Evolutionary conservation across 2,113 vertebrate genomes (phyloP), one percentile per base, ranked within the genome.

Genomic region (Hypanus sabinus): DNA sequence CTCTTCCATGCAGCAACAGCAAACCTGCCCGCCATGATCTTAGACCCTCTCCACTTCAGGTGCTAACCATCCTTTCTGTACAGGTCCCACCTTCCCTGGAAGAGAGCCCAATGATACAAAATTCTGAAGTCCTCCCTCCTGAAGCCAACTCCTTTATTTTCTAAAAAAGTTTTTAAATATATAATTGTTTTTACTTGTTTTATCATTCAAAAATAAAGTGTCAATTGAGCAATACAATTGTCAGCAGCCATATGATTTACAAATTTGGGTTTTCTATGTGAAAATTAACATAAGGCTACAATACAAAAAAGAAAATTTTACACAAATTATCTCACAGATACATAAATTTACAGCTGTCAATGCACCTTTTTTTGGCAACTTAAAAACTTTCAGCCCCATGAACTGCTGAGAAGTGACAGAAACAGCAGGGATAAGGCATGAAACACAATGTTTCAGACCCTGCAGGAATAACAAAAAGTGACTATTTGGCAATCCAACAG

Each of bases 291-390:
- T 96, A 96, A 97, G 96, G 97, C 96, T 96, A 97, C 95, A 94
- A n/a, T 97, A 97, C 97, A 46, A 97, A 97, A 96, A 94, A 95
- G 38, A 73, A 73, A 96, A 96, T 95, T 96, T 96, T 95, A 97
- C 97, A 97, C 97, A 97, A 97, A 97, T 97, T 97, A 97, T 96
- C 96, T 94, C 62, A n/a, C n/a, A 94, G 27, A 96, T 96, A 96
- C 95, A 93, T 95, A 96, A 96, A 97, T 97, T 96, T 97, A 97
- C 96, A 97, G 96, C 94, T 97, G 96, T 96, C 94, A 96, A 97
- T 96, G 96, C 95, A 96, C 95, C 14, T 93, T 96, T 77, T 46
- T 87, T 95, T 95, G 95, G 96, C 96, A 96, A 96, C 96, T 96
- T 94, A 38, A 96, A 46, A 73, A 95, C 94, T 95, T 95, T 94